These are phyloP conservation scores for Montipora capricornis DNA, from an alignment of 64 coral and sea anemone species.

Conservation along the genomic window DNA sequence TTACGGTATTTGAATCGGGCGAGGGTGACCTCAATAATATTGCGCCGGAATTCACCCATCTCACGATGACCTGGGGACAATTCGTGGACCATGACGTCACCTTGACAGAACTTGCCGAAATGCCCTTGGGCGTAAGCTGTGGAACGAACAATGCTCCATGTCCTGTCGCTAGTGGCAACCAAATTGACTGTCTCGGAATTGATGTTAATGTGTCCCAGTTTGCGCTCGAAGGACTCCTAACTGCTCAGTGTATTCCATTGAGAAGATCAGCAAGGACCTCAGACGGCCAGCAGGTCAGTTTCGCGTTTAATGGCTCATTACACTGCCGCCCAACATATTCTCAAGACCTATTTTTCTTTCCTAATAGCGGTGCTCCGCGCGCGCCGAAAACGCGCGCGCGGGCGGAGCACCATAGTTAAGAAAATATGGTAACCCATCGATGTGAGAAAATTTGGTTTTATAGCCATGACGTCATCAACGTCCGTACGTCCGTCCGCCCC, in stretches of 20 bases:
- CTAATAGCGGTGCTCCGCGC: too few relatives aligned
- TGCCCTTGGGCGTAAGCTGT: not conserved
- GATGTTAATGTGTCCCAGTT: not conserved
- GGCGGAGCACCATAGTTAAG: too few relatives aligned
- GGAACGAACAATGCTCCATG: not conserved
- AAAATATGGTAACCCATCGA: too few relatives aligned
- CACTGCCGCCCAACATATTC: too few relatives aligned
- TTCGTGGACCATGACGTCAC: constrained; percentile 52
- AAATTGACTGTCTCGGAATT: not conserved
- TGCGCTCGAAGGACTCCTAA: not conserved
- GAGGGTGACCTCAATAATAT: too few relatives aligned
- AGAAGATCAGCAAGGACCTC: not conserved
- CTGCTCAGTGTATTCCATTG: not conserved
- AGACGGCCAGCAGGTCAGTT: constrained; percentile 16
- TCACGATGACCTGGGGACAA: constrained; percentile 67
- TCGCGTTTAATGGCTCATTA: too few relatives aligned
- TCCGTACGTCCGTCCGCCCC: too few relatives aligned
- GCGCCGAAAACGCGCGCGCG: too few relatives aligned
- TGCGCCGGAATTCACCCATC: constrained; percentile 11
- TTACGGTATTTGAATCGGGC: not conserved
- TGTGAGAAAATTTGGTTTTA: too few relatives aligned
- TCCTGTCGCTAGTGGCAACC: too few relatives aligned
- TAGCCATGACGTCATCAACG: too few relatives aligned
- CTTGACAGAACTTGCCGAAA: not conserved
- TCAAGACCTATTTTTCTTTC: too few relatives aligned